Percentiles rank a stretch among this genome's conserved stretches.
These are phyloP conservation scores for Gobiocypris rarus DNA, from an alignment of 2,113 vertebrate species.

Conservation along the genomic window DNA sequence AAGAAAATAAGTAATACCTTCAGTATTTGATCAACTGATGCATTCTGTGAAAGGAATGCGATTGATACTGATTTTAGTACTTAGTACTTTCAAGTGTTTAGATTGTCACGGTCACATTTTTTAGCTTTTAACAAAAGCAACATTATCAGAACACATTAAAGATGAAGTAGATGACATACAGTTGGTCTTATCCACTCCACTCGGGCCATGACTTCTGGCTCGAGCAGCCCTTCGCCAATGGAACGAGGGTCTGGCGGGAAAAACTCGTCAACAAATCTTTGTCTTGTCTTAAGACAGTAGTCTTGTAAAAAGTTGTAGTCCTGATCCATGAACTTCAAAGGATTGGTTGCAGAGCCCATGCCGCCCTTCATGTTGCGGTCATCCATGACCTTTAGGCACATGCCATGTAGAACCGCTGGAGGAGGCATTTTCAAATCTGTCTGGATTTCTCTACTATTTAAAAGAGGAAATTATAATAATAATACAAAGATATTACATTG, in stretches of 20 bases:
- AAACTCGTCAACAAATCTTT: slow-evolving; percentile 64
- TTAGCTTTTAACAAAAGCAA: neutral
- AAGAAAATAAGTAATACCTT: neutral
- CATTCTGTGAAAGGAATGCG: neutral
- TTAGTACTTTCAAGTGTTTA: neutral
- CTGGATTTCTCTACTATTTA: neutral
- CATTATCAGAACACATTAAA: neutral
- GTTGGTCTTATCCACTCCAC: slow-evolving; percentile 63
- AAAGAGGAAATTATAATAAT: neutral
- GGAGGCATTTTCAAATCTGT: slow-evolving; percentile 64
- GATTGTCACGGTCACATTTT: neutral
- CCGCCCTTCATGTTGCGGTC: slow-evolving; percentile 62
- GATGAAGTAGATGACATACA: slow-evolving; percentile 45
- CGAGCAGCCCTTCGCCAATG: slow-evolving; percentile 65
- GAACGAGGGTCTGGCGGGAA: slow-evolving; percentile 71
- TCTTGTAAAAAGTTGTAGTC: slow-evolving; percentile 64
- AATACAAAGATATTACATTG: neutral
- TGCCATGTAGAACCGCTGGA: slow-evolving; percentile 71
- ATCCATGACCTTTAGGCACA: slow-evolving; percentile 68
- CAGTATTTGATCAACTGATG: neutral
- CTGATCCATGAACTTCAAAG: slow-evolving; percentile 63
- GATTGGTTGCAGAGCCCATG: slow-evolving; percentile 59
- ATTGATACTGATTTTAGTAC: neutral
- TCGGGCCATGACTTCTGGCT: neutral
- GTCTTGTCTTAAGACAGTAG: slow-evolving; percentile 37